Evolutionary conservation across 2,113 vertebrate species (phyloP), one percentile per base, ranked within the genome.

Genomic region (Pyxicephalus adspersus): DNA sequence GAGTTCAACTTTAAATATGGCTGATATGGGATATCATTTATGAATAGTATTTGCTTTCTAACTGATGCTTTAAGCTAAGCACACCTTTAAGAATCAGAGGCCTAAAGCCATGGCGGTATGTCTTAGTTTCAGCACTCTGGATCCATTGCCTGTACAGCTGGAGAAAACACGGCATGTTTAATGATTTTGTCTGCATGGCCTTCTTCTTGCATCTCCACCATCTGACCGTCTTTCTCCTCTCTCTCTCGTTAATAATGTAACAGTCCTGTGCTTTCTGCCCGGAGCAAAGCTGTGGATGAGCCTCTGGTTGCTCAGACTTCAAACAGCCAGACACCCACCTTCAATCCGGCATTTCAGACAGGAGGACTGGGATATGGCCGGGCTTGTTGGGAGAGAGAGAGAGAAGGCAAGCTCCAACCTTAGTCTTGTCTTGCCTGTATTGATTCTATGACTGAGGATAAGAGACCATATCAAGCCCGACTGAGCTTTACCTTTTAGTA

Each of bases 221-320:
- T 20, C 67, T 45, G 28, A 60, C 20, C 68, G 29, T 23, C 50
- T 64, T 31, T 17, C 29, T 13, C n/a, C 51, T 64, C 70, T 29
- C 55, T 18, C 55, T 17, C 60, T 64, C 25, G 57, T 81, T 65
- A 81, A 74, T 74, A 73, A 81, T 81, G 79, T 25, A 81, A 19
- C 29, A 25, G 20, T 16, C 64, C 76, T 20, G 25, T 25, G 7
- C 64, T 61, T 28, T 61, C 54, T 29, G 78, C 78, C 68, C 64
- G 25, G 7, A 81, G 70, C 79, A 57, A 74, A 74, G 52, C 70
- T 45, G 29, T 20, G 19, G 54, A 31, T 45, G 61, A 64, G 61
- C 61, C 79, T 54, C 79, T 54, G 66, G 66, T 52, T 45, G 22
- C 45, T 64, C 22, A 4, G 67, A 72, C 57, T 73, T 81, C 70